Conservation (phyloP, 2,888 invertebrate genomes). For the Zhengitettix transpicula region DNA sequence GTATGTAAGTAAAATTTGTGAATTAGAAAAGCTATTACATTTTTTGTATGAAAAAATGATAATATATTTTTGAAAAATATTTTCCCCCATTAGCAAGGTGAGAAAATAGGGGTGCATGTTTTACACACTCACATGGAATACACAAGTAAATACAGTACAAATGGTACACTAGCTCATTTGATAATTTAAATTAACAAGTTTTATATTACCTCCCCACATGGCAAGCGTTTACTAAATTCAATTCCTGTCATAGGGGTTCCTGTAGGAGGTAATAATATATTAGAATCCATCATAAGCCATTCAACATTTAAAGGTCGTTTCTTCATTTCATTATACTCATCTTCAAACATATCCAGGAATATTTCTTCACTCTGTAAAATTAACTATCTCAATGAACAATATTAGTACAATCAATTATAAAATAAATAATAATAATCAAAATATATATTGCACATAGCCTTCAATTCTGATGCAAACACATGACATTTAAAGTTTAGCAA, state of each 20-base stretch:
- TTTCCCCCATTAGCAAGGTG: too few relatives aligned
- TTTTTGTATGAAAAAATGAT: too few relatives aligned
- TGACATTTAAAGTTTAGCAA: too few relatives aligned
- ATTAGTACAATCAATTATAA: not conserved
- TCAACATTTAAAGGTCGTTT: slow-evolving; percentile 78
- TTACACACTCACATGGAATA: too few relatives aligned
- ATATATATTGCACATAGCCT: too few relatives aligned
- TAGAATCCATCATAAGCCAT: slow-evolving; percentile 92
- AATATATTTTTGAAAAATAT: too few relatives aligned
- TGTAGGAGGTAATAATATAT: slow-evolving; percentile 84
- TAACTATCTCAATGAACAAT: not conserved
- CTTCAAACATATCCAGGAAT: slow-evolving; percentile 96
- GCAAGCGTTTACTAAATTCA: slow-evolving; percentile 79
- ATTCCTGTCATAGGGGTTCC: slow-evolving; percentile 93
- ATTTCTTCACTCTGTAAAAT: slow-evolving; percentile 72
- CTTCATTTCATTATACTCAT: slow-evolving; percentile 89
- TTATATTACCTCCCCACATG: slow-evolving; percentile 78
- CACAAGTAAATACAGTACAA: too few relatives aligned
- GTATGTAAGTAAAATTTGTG: too few relatives aligned
- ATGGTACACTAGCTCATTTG: not conserved
- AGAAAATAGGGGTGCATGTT: too few relatives aligned
- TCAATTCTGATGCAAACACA: too few relatives aligned
- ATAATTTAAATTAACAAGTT: not conserved
- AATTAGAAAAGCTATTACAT: too few relatives aligned
- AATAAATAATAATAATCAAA: not conserved